Evolutionary conservation across 2,888 invertebrate genomes (phyloP).

Genomic region (Hemicrepidius hirtus): DNA sequence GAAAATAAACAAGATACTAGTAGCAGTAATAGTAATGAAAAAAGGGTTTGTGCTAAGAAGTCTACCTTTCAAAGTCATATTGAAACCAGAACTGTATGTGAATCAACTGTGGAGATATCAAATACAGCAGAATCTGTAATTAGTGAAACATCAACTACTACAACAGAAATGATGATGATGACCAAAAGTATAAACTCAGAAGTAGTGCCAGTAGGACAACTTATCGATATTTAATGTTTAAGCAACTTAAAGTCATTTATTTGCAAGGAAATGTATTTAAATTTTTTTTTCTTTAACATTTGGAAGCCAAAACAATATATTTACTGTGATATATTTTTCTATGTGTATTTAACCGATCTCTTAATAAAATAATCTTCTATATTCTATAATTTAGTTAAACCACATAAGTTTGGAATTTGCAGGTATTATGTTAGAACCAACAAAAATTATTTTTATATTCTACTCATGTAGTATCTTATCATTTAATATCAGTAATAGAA

Average conservation of each 20-base stretch:
- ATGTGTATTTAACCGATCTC: slow-evolving; percentile 1
- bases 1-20: slow-evolving; percentile 55
- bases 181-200: slow-evolving; percentile 34
- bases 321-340: slow-evolving; percentile 16
- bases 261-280: background rate
- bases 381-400: too few relatives aligned
- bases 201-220: slow-evolving; percentile 46
- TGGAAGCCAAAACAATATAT: background rate
- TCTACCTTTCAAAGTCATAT: slow-evolving; percentile 68
- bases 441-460: too few relatives aligned
- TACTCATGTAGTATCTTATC: too few relatives aligned
- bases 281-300: background rate
- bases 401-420: too few relatives aligned
- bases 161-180: slow-evolving; percentile 17
- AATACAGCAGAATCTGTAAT: slow-evolving; percentile 12
- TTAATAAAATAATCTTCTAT: background rate
- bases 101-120: slow-evolving; percentile 9
- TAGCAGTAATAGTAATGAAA: slow-evolving; percentile 51
- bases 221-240: slow-evolving; percentile 52
- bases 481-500: too few relatives aligned
- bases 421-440: too few relatives aligned
- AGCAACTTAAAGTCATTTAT: background rate
- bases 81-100: slow-evolving; percentile 52
- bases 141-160: background rate
- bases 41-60: slow-evolving; percentile 58